Base-by-base conservation (phyloP, 1,140 invertebrate species). In the Colletes latitarsis region DNA sequence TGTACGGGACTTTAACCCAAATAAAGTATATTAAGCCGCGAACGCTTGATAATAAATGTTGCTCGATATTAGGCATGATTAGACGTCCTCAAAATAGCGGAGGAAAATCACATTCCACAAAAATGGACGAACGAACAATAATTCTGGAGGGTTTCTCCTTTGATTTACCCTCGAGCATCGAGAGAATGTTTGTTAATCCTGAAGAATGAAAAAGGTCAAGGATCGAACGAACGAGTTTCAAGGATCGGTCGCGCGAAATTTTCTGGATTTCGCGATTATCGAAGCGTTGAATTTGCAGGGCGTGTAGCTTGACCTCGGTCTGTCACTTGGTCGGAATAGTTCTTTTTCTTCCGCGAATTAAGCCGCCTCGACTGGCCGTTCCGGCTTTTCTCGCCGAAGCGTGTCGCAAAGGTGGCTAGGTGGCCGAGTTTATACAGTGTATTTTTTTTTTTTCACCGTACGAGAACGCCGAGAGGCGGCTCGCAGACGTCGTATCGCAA, bases 401-500 rank as follows among this genome's bases (percentile, higher is more conserved):
- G 52, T 75, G 78, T 87, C 62, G 19, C 68, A 58, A 53, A 66
- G 73, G 55, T 80, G 70, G 57, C 55, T 77, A 82, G 80, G 39
- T 74, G 75, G 84, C 75, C 75, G 77, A 85, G 77, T 86, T 86
- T 79, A 64, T 80, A 57, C 41, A 41, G 12, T 14, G 17, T 64
- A 43, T 53, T 66, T 57, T 80, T 49, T 62, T 82, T 81, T 74
- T 77, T 60, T 60, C 49, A 10, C 10, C 60, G 30, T 46, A 73
- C 46, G 53, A 30, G 60, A 77, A 60, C 67, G 30, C 69, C 60
- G 15, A 63, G 15, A 5, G 52, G 53, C 69, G 76, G 53, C 55
- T 83, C 67, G 52, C 43, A 62, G 58, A 74, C 71, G 71, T 53
- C 57, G 82, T 81, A 70, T 84, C 73, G 46, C 60, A 69, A 19